These are phyloP conservation scores for Alectoris magna DNA, from an alignment of 2,797 vertebrate species.

Conservation along the genomic window DNA sequence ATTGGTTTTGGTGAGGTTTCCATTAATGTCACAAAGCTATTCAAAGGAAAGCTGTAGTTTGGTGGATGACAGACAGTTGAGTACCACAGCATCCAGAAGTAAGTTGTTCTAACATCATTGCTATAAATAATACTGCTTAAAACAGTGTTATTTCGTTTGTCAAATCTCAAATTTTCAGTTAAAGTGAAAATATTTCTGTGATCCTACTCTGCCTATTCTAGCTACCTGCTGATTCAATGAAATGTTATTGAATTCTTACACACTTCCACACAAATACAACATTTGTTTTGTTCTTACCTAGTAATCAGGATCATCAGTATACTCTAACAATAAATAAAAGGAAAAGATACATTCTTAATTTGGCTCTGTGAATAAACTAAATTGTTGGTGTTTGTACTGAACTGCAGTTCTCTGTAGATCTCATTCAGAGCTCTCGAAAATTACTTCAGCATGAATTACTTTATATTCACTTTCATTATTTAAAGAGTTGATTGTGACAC, in stretches of 20 bases:
- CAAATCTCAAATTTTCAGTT: not conserved
- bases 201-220: not conserved
- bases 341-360: not conserved
- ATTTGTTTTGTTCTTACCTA: not conserved
- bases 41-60: not conserved
- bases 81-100: rapidly evolving
- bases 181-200: not conserved
- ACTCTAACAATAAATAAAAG: not conserved
- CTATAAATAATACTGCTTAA: not conserved
- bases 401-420: not conserved
- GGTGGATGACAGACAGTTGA: not conserved
- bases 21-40: not conserved
- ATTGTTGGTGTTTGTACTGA: not conserved
- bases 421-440: not conserved
- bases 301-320: not conserved
- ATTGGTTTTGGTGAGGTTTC: not conserved
- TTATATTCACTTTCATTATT: not conserved
- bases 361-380: not conserved
- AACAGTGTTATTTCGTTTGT: not conserved
- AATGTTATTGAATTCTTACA: not conserved
- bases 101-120: not conserved
- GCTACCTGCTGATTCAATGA: not conserved
- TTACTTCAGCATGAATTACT: not conserved
- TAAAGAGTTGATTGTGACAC: not conserved
- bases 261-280: not conserved